Conservation (phyloP, 92 coral and sea anemone genomes). For the Nematostella vectensis region DNA sequence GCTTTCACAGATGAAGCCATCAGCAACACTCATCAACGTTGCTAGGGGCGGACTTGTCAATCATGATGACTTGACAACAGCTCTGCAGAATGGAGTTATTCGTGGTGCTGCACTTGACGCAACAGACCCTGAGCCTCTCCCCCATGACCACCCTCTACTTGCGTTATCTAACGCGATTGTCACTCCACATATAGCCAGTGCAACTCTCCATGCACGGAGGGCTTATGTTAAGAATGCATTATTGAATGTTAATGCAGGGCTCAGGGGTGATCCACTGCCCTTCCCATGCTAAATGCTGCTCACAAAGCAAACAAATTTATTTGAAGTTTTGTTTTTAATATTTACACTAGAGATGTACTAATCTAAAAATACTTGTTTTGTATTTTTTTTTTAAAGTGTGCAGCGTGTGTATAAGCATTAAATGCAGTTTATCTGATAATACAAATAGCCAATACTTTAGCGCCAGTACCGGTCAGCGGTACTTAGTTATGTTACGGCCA, state of each 20-base stretch:
- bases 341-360: no score
- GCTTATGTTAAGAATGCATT: neutral
- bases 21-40: conserved; percentile 63
- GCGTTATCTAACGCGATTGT: conserved; percentile 43
- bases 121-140: conserved; percentile 67
- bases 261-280: neutral
- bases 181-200: conserved; percentile 65
- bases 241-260: neutral
- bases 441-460: no score
- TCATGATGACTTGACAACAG: conserved; percentile 58
- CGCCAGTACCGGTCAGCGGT: no score
- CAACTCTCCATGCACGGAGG: no score
- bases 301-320: no score
- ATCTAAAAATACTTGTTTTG: no score
- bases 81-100: conserved; percentile 53
- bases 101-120: conserved; percentile 68
- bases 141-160: conserved; percentile 64
- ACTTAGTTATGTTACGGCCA: no score
- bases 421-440: no score
- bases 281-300: no score
- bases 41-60: conserved; percentile 71
- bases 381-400: no score
- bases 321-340: no score
- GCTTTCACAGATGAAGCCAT: conserved; percentile 56
- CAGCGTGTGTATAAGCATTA: no score